Percentiles rank a stretch among this genome's conserved stretches.
These are phyloP conservation scores for Cairina moschata DNA, from an alignment of 2,113 vertebrate genomes.

Conservation along the genomic window DNA sequence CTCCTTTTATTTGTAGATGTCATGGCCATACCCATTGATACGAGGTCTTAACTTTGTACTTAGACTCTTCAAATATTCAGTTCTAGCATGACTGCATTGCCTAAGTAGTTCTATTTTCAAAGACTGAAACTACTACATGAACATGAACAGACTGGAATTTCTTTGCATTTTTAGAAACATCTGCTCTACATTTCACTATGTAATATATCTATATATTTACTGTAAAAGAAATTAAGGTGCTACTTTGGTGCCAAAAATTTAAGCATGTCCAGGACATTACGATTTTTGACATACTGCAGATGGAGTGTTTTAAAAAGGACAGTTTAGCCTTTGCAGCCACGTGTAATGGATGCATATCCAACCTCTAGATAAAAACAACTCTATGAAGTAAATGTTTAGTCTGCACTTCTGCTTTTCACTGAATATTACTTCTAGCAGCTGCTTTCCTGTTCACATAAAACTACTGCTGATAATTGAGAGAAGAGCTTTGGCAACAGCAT, in stretches of 20 bases:
- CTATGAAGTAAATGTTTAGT: slow-evolving; percentile 34
- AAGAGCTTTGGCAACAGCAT: not conserved
- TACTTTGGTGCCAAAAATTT: slow-evolving; percentile 36
- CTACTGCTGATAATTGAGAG: not conserved
- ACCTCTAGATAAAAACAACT: slow-evolving; percentile 40
- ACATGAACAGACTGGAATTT: slow-evolving; percentile 38
- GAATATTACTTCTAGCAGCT: not conserved
- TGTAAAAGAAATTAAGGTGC: slow-evolving; percentile 32
- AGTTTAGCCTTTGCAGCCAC: slow-evolving; percentile 24
- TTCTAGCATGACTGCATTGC: not conserved
- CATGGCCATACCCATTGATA: slow-evolving; percentile 34
- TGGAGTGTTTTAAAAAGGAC: slow-evolving; percentile 9
- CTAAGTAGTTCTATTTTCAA: not conserved
- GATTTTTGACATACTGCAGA: slow-evolving; percentile 47
- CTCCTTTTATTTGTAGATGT: slow-evolving; percentile 18
- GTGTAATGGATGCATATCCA: not conserved
- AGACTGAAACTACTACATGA: not conserved
- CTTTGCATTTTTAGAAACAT: slow-evolving; percentile 52
- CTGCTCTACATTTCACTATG: slow-evolving; percentile 11
- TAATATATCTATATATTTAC: slow-evolving; percentile 20
- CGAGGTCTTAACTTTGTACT: not conserved
- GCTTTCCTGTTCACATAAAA: not conserved
- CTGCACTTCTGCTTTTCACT: slow-evolving; percentile 17
- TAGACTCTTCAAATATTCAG: not conserved
- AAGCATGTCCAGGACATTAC: slow-evolving; percentile 12